Percentiles rank a stretch among this genome's conserved stretches.
Conservation (phyloP, 2,113 vertebrate species). For the Grammomys surdaster region DNA sequence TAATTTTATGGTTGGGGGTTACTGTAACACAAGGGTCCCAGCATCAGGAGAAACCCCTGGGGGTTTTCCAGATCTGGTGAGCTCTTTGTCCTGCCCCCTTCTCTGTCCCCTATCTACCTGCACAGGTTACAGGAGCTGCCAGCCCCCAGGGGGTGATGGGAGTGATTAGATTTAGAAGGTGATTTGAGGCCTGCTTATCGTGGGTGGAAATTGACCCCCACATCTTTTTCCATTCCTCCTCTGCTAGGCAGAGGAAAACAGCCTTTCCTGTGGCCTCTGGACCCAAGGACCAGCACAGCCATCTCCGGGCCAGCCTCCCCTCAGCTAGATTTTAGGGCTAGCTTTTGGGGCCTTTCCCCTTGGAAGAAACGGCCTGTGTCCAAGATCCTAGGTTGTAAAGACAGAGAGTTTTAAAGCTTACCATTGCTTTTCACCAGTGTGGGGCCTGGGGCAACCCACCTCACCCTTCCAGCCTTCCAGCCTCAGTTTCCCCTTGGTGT, state of each 20-base stretch:
- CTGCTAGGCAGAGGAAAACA: background rate
- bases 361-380: background rate
- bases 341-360: background rate
- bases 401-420: background rate
- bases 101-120: background rate
- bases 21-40: background rate
- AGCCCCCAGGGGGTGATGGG: constrained; percentile 15
- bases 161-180: constrained; percentile 63
- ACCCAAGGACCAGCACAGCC: background rate
- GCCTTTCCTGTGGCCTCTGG: background rate
- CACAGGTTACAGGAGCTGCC: background rate
- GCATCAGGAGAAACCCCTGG: background rate
- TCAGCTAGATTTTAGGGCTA: background rate
- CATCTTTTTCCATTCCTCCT: constrained; percentile 65
- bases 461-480: background rate
- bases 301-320: background rate
- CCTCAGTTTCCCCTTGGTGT: background rate
- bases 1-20: background rate
- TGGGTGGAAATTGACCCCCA: constrained; percentile 72
- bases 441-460: too few species aligned
- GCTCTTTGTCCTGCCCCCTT: background rate
- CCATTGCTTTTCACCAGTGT: background rate
- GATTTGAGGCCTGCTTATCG: constrained; percentile 70
- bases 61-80: background rate
- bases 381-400: rapidly evolving